These are phyloP conservation scores for Trogon surrucura DNA, from an alignment of 2,113 vertebrate genomes.

Conservation along the genomic window DNA sequence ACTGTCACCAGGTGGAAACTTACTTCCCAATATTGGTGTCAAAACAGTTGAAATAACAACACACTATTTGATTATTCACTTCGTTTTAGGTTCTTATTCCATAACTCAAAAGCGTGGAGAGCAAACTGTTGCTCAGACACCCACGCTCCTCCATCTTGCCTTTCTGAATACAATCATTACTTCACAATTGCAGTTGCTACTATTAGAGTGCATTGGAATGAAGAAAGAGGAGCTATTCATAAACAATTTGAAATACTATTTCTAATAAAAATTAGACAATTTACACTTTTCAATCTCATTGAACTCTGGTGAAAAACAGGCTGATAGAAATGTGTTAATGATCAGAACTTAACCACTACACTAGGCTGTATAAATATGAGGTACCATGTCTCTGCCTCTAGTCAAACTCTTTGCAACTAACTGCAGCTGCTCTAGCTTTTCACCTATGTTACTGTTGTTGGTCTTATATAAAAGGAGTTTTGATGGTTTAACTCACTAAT, in stretches of 20 bases:
- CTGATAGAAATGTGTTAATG: not conserved
- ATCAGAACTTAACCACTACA: not conserved
- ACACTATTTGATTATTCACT: not conserved
- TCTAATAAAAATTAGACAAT: not conserved
- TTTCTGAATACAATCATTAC: not conserved
- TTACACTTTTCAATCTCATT: not conserved
- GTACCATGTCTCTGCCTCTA: not conserved
- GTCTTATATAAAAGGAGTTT: not conserved
- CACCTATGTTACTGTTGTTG: not conserved
- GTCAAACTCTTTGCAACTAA: not conserved
- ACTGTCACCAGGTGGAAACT: not conserved
- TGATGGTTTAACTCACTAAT: not conserved
- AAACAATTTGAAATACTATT: not conserved
- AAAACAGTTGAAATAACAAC: not conserved
- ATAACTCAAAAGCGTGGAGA: not conserved
- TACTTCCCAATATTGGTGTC: not conserved
- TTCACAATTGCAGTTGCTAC: not conserved
- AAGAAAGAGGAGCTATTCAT: not conserved
- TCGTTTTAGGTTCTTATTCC: not conserved
- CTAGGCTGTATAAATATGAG: not conserved
- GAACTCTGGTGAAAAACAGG: not conserved
- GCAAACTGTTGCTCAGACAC: not conserved
- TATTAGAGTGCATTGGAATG: not conserved
- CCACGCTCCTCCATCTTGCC: not conserved
- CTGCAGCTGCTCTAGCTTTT: not conserved